phyloP scores from a whole-genome alignment of 2,888 invertebrate species.

The Euzetes globulus region DNA sequence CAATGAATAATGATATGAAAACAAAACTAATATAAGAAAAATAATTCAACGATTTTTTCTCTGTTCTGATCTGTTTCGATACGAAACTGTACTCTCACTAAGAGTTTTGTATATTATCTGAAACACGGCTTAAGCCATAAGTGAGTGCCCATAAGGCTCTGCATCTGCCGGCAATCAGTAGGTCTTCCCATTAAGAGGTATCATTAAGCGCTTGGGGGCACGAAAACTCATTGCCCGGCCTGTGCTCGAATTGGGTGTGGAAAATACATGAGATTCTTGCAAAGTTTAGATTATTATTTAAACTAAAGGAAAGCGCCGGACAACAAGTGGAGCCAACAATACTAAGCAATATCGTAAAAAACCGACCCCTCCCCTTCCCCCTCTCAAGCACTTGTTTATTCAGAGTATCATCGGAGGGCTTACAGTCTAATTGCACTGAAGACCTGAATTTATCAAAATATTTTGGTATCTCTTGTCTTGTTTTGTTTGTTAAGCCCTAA shows the following conservation, averaged over 20 bases:
- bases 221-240: conserved; percentile 3
- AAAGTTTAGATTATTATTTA: not conserved
- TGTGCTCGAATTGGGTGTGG: conserved; percentile 10
- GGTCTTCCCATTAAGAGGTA: conserved; percentile 18
- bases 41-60: not conserved
- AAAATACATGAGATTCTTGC: conserved; percentile 9
- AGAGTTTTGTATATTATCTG: not conserved
- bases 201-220: conserved; percentile 15
- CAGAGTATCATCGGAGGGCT: not conserved
- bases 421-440: conserved; percentile 2
- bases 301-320: conserved; percentile 5
- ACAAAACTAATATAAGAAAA: too few relatives aligned
- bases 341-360: not conserved
- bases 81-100: not conserved
- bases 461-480: not conserved
- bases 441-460: conserved; percentile 1
- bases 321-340: conserved; percentile 9
- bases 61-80: not conserved
- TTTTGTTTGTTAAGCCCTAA: not conserved
- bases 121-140: not conserved
- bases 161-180: not conserved
- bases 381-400: not conserved
- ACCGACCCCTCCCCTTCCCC: not conserved
- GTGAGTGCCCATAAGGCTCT: conserved; percentile 17
- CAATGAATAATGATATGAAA: conserved; percentile 15